phyloP scores from a whole-genome alignment of 1,140 invertebrate species.

The Pseudomyrmex cubaensis region DNA sequence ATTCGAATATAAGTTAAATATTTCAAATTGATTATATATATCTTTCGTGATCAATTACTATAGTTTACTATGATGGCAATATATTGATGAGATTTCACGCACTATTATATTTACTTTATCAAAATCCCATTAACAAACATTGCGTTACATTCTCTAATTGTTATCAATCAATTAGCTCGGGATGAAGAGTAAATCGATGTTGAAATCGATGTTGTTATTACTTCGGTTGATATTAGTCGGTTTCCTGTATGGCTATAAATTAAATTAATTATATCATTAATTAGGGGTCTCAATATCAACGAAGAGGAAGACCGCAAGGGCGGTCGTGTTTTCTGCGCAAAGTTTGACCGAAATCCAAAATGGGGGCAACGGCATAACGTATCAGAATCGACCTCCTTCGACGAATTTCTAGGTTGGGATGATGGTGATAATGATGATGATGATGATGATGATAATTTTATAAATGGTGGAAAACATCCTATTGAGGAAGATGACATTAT shows the following conservation, averaged over 20 bases:
- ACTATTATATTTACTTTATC: neutral
- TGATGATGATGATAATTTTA: neutral
- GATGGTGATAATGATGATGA: neutral
- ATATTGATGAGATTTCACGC: neutral
- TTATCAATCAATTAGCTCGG: constrained; percentile 18
- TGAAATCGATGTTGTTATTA: constrained; percentile 29
- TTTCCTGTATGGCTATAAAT: constrained; percentile 6
- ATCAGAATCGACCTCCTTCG: neutral
- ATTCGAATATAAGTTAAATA: neutral
- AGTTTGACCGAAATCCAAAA: constrained; percentile 35
- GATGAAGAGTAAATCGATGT: neutral
- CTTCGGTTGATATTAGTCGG: neutral
- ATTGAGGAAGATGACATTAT: neutral
- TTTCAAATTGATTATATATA: neutral
- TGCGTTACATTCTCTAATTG: constrained; percentile 7
- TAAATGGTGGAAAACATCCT: neutral
- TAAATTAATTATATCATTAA: constrained; percentile 15
- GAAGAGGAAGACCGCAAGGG: constrained; percentile 6
- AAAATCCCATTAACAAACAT: neutral
- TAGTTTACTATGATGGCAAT: neutral
- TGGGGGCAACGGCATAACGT: neutral
- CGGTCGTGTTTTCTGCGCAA: constrained; percentile 35
- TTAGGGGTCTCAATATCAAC: constrained; percentile 22
- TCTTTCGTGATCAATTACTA: neutral
- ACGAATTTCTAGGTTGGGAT: neutral